Evolutionary conservation across 2,888 invertebrate genomes (phyloP).

Genomic region (Antitype chi): DNA sequence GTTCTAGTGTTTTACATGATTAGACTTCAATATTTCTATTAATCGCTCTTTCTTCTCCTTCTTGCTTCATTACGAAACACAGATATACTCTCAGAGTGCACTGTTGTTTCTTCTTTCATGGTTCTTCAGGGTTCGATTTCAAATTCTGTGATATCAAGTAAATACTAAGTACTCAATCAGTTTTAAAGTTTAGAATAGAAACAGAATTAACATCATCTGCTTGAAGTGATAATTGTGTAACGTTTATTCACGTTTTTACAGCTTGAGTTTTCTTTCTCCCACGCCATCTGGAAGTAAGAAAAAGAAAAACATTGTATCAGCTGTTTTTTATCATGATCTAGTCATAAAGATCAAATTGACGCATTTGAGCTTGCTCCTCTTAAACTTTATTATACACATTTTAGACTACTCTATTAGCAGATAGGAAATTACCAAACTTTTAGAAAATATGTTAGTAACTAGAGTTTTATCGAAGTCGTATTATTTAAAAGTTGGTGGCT

Average conservation of each 20-base stretch:
- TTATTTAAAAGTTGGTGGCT: background rate
- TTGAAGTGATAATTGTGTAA: background rate
- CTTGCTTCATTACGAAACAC: background rate
- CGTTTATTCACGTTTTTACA: background rate
- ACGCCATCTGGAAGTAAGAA: conserved; percentile 40
- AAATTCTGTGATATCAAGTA: background rate
- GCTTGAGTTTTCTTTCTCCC: conserved; percentile 27
- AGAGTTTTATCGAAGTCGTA: conserved; percentile 1
- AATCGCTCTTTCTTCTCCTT: background rate
- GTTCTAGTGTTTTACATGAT: background rate
- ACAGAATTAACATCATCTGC: background rate
- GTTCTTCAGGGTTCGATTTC: background rate
- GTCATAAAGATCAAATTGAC: conserved; percentile 46
- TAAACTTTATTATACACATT: conserved; percentile 28
- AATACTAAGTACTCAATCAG: background rate
- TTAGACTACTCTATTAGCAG: conserved; percentile 14
- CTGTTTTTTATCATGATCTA: conserved; percentile 43
- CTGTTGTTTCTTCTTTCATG: background rate
- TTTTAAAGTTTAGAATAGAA: background rate
- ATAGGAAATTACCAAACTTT: background rate
- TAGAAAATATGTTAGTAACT: background rate
- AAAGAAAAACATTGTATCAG: conserved; percentile 45
- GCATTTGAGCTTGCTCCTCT: conserved; percentile 7
- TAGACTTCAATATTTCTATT: background rate
- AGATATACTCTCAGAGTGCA: background rate